phyloP scores from a whole-genome alignment of 2,797 vertebrate genomes.

The Manis pentadactyla region DNA sequence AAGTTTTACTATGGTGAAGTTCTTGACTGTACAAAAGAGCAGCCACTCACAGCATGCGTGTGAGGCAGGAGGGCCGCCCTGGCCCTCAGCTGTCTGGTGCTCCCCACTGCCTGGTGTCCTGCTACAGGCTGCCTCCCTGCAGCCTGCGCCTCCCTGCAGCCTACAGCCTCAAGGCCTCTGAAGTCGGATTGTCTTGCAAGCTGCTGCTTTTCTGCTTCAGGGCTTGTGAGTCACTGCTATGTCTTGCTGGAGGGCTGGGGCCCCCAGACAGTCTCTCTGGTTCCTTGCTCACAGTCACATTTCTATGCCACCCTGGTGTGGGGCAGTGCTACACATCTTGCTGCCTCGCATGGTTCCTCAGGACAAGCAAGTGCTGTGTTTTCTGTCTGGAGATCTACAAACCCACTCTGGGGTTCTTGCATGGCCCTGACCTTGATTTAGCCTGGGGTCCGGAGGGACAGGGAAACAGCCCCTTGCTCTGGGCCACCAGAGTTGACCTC shows the following conservation, averaged over 20 bases:
- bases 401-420: not conserved
- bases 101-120: not conserved
- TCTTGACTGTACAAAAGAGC: not conserved
- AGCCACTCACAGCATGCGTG: too few relatives aligned
- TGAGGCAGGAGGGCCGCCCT: too few relatives aligned
- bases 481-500: too few relatives aligned
- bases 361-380: not conserved
- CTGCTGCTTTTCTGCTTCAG: not conserved
- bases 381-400: not conserved
- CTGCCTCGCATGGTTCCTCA: not conserved
- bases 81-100: not conserved
- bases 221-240: not conserved
- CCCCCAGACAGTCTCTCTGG: not conserved
- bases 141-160: not conserved
- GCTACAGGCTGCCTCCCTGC: too few relatives aligned
- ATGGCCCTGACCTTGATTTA: not conserved
- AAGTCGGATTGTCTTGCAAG: not conserved
- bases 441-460: accelerated
- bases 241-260: not conserved
- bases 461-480: too few relatives aligned
- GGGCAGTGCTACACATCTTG: accelerated
- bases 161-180: not conserved
- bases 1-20: not conserved
- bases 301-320: accelerated
- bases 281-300: not conserved